These are phyloP conservation scores for Zeugodacus cucurbitae DNA, from an alignment of 1,140 invertebrate genomes.

Conservation along the genomic window DNA sequence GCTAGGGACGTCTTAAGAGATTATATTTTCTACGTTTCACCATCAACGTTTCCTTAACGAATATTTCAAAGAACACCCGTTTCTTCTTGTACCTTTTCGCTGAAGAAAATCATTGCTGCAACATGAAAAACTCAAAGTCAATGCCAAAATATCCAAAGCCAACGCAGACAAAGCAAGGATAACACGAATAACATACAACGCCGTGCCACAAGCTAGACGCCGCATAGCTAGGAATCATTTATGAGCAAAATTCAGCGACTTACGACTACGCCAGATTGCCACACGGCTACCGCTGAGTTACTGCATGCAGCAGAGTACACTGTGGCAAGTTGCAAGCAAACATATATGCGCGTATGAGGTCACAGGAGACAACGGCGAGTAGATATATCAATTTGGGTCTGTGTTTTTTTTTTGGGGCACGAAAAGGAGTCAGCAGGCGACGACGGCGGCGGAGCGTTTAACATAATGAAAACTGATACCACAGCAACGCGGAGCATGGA, in stretches of 20 bases:
- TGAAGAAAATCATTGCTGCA: neutral
- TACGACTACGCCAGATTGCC: neutral
- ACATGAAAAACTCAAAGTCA: slow-evolving; percentile 25
- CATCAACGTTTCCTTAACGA: too few species aligned
- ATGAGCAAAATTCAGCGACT: slow-evolving; percentile 9
- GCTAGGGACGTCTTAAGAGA: too few species aligned
- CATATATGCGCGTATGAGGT: neutral
- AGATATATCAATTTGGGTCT: neutral
- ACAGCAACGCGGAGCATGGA: slow-evolving; percentile 40
- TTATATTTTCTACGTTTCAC: too few species aligned
- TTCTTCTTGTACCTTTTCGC: neutral
- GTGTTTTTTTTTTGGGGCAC: too few species aligned
- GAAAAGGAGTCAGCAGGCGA: slow-evolving; percentile 2
- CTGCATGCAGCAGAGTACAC: neutral
- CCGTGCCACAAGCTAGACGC: neutral
- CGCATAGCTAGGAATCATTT: slow-evolving; percentile 12
- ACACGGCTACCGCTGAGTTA: neutral
- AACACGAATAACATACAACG: neutral
- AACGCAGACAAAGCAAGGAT: neutral
- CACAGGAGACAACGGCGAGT: neutral
- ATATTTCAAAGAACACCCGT: neutral
- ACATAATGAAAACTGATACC: slow-evolving; percentile 44
- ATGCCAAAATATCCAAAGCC: neutral
- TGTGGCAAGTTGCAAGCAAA: neutral
- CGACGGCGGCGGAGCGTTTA: neutral